Evolutionary conservation across 2,797 vertebrate genomes (phyloP), one percentile per base, ranked within the genome.

Genomic region (Triplophysa yarkandensis): DNA sequence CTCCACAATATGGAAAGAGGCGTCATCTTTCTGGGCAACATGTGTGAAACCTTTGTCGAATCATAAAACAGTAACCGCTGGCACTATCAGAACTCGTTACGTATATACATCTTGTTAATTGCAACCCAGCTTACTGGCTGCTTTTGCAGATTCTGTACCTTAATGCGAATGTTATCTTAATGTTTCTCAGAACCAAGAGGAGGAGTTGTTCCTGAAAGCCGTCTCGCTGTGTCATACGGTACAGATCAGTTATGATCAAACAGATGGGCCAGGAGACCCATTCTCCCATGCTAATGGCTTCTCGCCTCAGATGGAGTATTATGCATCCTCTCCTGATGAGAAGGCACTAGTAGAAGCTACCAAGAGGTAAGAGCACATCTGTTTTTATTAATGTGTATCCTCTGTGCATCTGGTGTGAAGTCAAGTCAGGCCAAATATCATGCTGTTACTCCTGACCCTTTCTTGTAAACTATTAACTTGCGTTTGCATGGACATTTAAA

Each of bases 191-290:
- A 92, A 91, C 77, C 86, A 74, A 60, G 97, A 96, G 75, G 94
- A 98, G 46, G 87, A 94, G 82, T 88, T 98, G 54, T 98, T 99
- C 88, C 89, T 99, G 86, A 95, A 96, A 88, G 96, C 95, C 23
- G 95, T 98, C 72, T 94, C 96, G 11, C 91, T 99, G 73, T 99
- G 97, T 86, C 97, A 99, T 84, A 98, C 97, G 1, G 97, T 99
- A 71, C 96, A 98, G 86, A 98, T 99, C 88, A 97, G 93, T 87
- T 91, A 89, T 27, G 95, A 96, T 78, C 93, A 94, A 73, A 85
- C 91, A 3, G 95, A 98, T 74, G 86, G 91, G 69, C 75, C 67
- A 0, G 90, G 85, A 6, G 94, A 95, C 80, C 91, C 92, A 0
- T 94, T 94, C 70, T 92, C 92, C 73, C 93, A 93, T 0, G 83